phyloP scores from a whole-genome alignment of 2,888 invertebrate species.

The Pterostichus niger region DNA sequence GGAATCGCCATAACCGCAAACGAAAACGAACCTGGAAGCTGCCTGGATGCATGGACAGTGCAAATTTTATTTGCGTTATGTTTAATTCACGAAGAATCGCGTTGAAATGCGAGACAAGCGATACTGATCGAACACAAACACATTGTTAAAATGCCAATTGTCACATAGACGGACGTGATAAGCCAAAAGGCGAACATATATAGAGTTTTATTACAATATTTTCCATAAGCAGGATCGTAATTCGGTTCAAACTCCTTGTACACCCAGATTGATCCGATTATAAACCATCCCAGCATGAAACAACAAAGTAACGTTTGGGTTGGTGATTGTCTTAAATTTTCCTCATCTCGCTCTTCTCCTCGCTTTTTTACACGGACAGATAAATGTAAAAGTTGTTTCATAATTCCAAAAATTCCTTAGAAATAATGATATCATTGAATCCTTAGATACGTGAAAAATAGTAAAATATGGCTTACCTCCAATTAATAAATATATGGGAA shows the following conservation, averaged over 20 bases:
- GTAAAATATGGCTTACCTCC: slow-evolving; percentile 76
- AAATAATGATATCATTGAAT: slow-evolving; percentile 24
- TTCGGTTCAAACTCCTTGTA: slow-evolving; percentile 83
- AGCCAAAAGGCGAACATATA: slow-evolving; percentile 86
- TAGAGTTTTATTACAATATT: slow-evolving; percentile 83
- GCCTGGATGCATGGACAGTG: slow-evolving; percentile 30
- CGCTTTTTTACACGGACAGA: slow-evolving; percentile 79
- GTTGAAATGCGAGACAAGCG: slow-evolving; percentile 77
- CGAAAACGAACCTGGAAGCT: slow-evolving; percentile 22
- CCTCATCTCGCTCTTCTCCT: slow-evolving; percentile 79
- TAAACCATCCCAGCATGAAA: slow-evolving; percentile 85
- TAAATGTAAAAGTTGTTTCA: slow-evolving; percentile 82
- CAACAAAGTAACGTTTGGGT: slow-evolving; percentile 81
- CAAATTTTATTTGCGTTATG: slow-evolving; percentile 20
- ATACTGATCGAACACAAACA: slow-evolving; percentile 80
- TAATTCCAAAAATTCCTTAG: slow-evolving; percentile 81
- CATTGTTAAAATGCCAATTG: slow-evolving; percentile 78
- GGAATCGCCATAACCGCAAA: slow-evolving; percentile 5
- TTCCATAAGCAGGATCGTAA: slow-evolving; percentile 77
- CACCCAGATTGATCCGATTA: slow-evolving; percentile 85
- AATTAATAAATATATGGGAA: slow-evolving; percentile 85
- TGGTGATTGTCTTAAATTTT: slow-evolving; percentile 79
- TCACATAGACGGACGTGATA: slow-evolving; percentile 82
- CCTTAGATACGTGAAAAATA: background rate
- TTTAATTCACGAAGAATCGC: slow-evolving; percentile 67